Percentiles rank a stretch among this genome's conserved stretches.
Evolutionary conservation across 2,113 vertebrate species (phyloP).

Genomic region (Gavia stellata): DNA sequence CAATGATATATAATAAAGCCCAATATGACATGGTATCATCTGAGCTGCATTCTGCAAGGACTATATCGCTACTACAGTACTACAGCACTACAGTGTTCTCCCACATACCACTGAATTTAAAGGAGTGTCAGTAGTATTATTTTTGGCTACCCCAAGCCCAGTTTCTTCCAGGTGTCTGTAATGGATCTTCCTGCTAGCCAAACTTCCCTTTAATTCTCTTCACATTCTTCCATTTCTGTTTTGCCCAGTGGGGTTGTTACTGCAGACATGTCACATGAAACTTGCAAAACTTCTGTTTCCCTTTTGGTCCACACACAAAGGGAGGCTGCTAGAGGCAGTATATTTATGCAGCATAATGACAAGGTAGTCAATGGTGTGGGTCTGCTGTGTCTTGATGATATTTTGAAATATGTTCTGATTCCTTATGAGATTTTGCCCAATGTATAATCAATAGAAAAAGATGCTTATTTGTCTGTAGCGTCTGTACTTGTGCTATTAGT

Average conservation of each 20-base stretch:
- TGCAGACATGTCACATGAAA: neutral
- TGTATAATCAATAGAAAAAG: neutral
- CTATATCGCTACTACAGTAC: neutral
- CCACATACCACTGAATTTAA: neutral
- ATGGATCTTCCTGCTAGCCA: neutral
- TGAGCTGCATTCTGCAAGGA: neutral
- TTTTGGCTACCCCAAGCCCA: neutral
- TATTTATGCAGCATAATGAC: neutral
- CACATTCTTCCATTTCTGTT: neutral
- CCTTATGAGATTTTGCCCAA: neutral
- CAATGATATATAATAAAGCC: neutral
- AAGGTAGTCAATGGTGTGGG: neutral
- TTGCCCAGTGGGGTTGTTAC: neutral
- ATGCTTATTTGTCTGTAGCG: neutral
- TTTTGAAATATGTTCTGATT: neutral
- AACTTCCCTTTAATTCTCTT: neutral
- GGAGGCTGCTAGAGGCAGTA: neutral
- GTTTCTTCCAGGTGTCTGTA: neutral
- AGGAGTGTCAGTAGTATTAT: neutral
- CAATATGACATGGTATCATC: neutral
- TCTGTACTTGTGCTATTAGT: neutral
- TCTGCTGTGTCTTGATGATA: neutral
- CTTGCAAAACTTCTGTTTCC: neutral
- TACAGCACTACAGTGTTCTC: neutral
- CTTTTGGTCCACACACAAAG: fast-evolving